Percentiles rank a stretch among this genome's conserved stretches.
Conservation (phyloP, 2,888 invertebrate genomes). For the Buathra laborator region DNA sequence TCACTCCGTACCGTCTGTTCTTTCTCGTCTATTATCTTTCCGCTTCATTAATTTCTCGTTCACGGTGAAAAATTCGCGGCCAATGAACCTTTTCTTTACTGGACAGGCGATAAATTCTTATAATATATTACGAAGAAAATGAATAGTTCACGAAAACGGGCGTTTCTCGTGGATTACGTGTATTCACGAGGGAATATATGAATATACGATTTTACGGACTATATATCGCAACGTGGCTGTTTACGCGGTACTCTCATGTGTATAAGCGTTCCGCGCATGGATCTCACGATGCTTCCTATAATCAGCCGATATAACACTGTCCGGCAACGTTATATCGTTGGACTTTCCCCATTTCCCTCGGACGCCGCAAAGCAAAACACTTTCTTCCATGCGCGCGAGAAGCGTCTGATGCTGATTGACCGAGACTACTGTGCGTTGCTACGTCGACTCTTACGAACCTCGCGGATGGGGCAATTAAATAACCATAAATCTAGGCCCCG, state of each 20-base stretch:
- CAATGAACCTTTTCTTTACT: slow-evolving; percentile 40
- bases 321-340: slow-evolving; percentile 14
- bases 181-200: slow-evolving; percentile 19
- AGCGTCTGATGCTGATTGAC: slow-evolving; percentile 50
- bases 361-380: slow-evolving; percentile 53
- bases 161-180: slow-evolving; percentile 31
- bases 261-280: slow-evolving; percentile 50
- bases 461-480: slow-evolving; percentile 71
- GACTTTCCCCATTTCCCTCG: slow-evolving; percentile 67
- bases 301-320: slow-evolving; percentile 46
- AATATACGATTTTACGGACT: slow-evolving; percentile 1
- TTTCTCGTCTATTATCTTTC: slow-evolving; percentile 39
- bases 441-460: slow-evolving; percentile 25
- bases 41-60: slow-evolving; percentile 60
- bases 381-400: slow-evolving; percentile 64
- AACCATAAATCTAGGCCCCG: slow-evolving; percentile 60
- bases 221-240: not conserved
- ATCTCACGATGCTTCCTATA: slow-evolving; percentile 68
- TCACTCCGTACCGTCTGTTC: not conserved
- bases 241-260: slow-evolving; percentile 30
- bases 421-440: slow-evolving; percentile 27
- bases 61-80: slow-evolving; percentile 49
- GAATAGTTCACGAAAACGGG: slow-evolving; percentile 47
- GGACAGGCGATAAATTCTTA: slow-evolving; percentile 49
- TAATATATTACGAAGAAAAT: slow-evolving; percentile 44